Evolutionary conservation across 2,888 invertebrate species (phyloP), one percentile per base, ranked within the genome.

Genomic region (Dendrolimus houi): DNA sequence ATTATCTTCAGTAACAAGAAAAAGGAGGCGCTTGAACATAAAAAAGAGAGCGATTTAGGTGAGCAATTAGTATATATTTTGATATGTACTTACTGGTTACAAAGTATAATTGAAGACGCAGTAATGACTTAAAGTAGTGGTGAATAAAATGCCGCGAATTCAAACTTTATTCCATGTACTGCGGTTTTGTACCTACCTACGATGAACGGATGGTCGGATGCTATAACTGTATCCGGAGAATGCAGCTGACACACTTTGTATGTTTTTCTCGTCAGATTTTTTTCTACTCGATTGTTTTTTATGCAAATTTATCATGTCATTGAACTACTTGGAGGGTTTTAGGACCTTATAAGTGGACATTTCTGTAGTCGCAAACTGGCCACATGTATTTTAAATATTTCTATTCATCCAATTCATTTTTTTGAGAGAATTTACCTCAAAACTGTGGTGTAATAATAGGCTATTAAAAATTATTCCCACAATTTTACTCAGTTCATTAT

Each of bases 41-140:
- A 83, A 81, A 77, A 77, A 69, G 80, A 83, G 76, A 83, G 69
- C 70, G 81, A 84, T 72, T 69, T 78, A 74, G 84, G 89, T 87
- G 81, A 70, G 74, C 70, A 70, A 55, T 59, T 52, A 29, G 29
- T 29, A 12, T 54, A 59, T 59, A 55, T 53, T 40, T 12, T 55
- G 10, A 47, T 52, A 54, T 55, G 58, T 60, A 53, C 52, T 29
- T 55, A 53, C 41, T 52, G 41, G n/a, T 41, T 2, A 52, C 41
- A 56, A 42, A 53, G 7, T 56, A 42, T 42, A 12, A 53, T 13
- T 9, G 53, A 52, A 54, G 53, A 47, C 52, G 52, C 12, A 47
- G 9, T 12, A 12, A 41, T 55, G 55, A 13, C 41, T 56, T 41
- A 29, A 47, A 42, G 10, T 42, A 42, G 42, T 14, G 14, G 14